A percentile compares a stretch with the other conserved stretches of the same genome.
These are phyloP conservation scores for Pinna nobilis DNA, from an alignment of 1,140 invertebrate species.

Conservation along the genomic window DNA sequence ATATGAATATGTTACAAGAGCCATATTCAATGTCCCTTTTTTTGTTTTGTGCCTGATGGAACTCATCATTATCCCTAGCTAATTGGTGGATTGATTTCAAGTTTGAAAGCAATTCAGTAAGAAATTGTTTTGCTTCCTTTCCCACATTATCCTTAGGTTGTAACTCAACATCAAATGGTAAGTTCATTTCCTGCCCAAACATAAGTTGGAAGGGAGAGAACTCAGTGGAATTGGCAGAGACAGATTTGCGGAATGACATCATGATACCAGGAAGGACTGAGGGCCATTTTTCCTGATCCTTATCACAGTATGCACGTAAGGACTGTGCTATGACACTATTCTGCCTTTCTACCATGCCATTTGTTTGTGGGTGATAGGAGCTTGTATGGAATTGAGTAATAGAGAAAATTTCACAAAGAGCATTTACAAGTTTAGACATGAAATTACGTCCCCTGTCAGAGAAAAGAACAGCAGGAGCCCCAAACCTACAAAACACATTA, in stretches of 20 bases:
- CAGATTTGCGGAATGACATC: slow-evolving; percentile 36
- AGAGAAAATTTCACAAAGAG: slow-evolving; percentile 50
- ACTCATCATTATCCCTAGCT: slow-evolving; percentile 20
- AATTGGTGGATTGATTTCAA: slow-evolving; percentile 34
- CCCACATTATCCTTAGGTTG: slow-evolving; percentile 27
- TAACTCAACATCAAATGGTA: slow-evolving; percentile 38
- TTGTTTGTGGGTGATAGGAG: slow-evolving; percentile 27
- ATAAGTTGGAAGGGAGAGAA: no score
- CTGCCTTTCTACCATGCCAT: slow-evolving; percentile 21
- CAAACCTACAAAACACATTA: slow-evolving; percentile 33
- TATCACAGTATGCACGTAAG: slow-evolving; percentile 22
- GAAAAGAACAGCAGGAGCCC: slow-evolving; percentile 9
- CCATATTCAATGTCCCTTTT: no score
- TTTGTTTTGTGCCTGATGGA: slow-evolving; percentile 15
- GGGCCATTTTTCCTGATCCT: slow-evolving; percentile 34
- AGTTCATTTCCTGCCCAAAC: slow-evolving; percentile 41
- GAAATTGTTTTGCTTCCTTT: slow-evolving; percentile 17
- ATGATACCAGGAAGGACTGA: slow-evolving; percentile 37
- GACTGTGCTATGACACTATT: slow-evolving; percentile 17
- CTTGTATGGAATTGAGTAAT: slow-evolving; percentile 23
- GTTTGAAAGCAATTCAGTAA: slow-evolving; percentile 22
- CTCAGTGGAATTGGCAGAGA: slow-evolving; percentile 16
- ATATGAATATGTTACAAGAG: no score
- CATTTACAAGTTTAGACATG: slow-evolving; percentile 43
- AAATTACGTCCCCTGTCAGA: slow-evolving; percentile 45